Conservation (phyloP, 2,888 invertebrate genomes). For the Uloborus plumipes region DNA sequence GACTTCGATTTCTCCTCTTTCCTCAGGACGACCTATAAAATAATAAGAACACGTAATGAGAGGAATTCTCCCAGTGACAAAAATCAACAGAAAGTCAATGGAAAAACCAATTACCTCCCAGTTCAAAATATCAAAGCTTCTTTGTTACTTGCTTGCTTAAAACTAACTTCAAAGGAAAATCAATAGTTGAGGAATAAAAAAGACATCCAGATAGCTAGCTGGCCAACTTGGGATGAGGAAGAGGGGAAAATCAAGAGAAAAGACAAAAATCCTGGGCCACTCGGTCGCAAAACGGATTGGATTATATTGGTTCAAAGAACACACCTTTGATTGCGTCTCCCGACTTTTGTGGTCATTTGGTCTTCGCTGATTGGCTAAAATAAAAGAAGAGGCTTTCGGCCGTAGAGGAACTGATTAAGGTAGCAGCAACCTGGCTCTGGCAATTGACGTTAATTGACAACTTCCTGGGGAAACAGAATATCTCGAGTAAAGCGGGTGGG, state of each 20-base stretch:
- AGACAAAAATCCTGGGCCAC: conserved; percentile 14
- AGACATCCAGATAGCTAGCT: not conserved
- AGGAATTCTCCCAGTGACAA: no score
- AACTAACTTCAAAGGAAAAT: conserved; percentile 3
- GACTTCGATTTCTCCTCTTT: no score
- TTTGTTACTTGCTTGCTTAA: no score
- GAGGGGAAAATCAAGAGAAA: not conserved
- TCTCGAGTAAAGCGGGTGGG: no score
- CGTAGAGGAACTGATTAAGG: conserved; percentile 34
- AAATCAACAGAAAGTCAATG: not conserved
- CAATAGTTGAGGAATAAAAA: no score
- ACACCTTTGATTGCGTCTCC: conserved; percentile 45
- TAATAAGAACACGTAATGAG: no score
- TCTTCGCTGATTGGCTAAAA: conserved; percentile 22
- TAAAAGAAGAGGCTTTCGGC: conserved; percentile 5
- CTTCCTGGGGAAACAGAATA: no score
- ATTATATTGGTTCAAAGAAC: conserved; percentile 54
- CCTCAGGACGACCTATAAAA: not conserved
- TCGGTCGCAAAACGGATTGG: conserved; percentile 46
- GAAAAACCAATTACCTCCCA: conserved; percentile 27
- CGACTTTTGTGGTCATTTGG: conserved; percentile 44
- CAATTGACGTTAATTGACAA: conserved; percentile 40
- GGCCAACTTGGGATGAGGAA: conserved; percentile 17
- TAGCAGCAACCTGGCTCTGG: conserved; percentile 15
- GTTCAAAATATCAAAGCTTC: no score